Conservation (phyloP, 1,140 invertebrate genomes). For the Diuraphis noxia region DNA sequence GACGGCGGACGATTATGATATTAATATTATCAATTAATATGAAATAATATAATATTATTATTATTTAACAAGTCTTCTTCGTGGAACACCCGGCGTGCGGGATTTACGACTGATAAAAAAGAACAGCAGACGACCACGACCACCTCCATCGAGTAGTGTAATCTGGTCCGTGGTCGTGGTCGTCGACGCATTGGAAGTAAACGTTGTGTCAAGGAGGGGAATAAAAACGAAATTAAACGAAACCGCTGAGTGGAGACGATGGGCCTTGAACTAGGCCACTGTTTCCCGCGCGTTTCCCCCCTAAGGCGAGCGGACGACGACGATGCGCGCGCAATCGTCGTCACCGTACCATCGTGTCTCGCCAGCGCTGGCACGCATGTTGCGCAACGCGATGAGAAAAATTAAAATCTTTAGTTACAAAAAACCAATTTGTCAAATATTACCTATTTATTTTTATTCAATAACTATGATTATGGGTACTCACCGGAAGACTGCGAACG, state of each 20-base stretch:
- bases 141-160: neutral
- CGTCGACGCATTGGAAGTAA: neutral
- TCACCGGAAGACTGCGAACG: slow-evolving; percentile 49
- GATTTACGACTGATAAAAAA: neutral
- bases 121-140: neutral
- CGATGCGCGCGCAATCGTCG: neutral
- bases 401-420: neutral
- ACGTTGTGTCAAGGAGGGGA: neutral
- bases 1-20: neutral
- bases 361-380: slow-evolving; percentile 32
- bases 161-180: neutral
- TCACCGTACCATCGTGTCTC: neutral
- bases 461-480: neutral
- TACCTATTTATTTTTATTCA: neutral
- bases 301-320: neutral
- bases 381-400: slow-evolving; percentile 18
- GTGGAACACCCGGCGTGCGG: neutral
- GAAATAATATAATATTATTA: no score
- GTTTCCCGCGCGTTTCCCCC: slow-evolving; percentile 49
- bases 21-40: neutral
- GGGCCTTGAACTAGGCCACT: slow-evolving; percentile 52
- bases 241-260: neutral
- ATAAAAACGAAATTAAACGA: neutral
- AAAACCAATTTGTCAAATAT: neutral
- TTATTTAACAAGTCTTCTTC: neutral